Evolutionary conservation across 2,113 vertebrate genomes (phyloP).

Genomic region (Anarrhichthys ocellatus): DNA sequence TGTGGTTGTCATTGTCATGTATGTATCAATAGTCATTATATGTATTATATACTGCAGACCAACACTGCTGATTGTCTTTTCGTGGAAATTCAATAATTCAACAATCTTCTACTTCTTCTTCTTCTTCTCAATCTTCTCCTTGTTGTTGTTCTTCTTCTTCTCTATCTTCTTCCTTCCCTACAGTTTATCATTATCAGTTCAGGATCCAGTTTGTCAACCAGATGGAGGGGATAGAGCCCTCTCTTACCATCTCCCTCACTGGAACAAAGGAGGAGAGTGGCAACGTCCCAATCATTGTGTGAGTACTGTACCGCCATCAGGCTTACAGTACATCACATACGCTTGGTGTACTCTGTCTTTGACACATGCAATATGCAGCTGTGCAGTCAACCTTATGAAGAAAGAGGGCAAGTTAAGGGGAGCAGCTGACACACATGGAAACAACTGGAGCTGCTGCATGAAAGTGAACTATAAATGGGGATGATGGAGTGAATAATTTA

Average conservation of each 20-base stretch:
- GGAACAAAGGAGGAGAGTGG: conserved; percentile 88
- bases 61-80: not conserved
- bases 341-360: conserved; percentile 4
- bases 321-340: conserved; percentile 33
- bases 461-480: conserved; percentile 68
- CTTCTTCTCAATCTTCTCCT: not conserved
- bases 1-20: not conserved
- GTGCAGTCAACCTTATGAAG: conserved; percentile 33
- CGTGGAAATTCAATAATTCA: not conserved
- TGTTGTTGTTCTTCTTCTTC: not conserved
- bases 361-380: conserved; percentile 60
- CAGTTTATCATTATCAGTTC: conserved; percentile 95
- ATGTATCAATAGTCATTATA: not conserved
- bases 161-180: conserved; percentile 15
- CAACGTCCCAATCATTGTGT: conserved; percentile 86
- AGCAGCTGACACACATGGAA: conserved; percentile 63
- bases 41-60: not conserved
- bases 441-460: conserved; percentile 52
- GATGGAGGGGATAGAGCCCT: conserved; percentile 79
- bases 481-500: conserved; percentile 70
- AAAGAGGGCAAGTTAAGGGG: conserved; percentile 13
- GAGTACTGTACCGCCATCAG: conserved; percentile 81
- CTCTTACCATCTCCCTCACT: conserved; percentile 86
- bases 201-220: conserved; percentile 91
- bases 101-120: not conserved